Percentiles rank a stretch among this genome's conserved stretches.
Conservation (phyloP, 2,113 vertebrate genomes). For the Macaca nemestrina region DNA sequence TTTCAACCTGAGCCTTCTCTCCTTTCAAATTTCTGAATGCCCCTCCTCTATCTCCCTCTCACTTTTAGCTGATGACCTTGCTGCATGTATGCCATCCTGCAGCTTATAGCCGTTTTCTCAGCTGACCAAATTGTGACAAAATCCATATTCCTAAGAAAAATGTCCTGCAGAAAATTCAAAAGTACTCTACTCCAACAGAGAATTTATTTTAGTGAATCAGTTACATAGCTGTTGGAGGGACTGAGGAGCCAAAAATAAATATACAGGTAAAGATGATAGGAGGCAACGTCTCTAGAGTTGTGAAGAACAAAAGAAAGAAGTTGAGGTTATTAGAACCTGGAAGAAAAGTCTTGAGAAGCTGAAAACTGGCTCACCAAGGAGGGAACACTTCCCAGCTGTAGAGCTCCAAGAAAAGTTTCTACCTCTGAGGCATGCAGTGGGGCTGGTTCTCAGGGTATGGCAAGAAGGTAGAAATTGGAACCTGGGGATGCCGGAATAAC, state of each 20-base stretch:
- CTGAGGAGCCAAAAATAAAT: background rate
- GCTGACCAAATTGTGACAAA: background rate
- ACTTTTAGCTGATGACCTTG: background rate
- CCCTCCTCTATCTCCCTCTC: background rate
- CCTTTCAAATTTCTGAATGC: background rate
- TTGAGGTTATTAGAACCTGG: background rate
- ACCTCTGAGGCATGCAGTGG: background rate
- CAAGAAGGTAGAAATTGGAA: background rate
- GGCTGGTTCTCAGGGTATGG: background rate
- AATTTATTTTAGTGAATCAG: background rate
- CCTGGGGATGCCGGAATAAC: background rate
- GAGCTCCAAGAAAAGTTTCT: background rate
- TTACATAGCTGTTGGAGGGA: background rate
- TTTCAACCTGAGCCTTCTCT: background rate
- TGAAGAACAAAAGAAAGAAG: background rate
- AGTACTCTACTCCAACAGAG: background rate
- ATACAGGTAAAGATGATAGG: background rate
- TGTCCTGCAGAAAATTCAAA: background rate
- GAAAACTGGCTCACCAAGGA: background rate
- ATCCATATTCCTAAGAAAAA: background rate
- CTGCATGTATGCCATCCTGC: background rate
- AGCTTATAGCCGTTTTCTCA: background rate
- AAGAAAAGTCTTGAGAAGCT: background rate
- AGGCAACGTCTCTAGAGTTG: background rate
- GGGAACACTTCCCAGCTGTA: background rate